Base-by-base conservation (phyloP, 2,888 invertebrate genomes). In the Synanthedon formicaeformis region DNA sequence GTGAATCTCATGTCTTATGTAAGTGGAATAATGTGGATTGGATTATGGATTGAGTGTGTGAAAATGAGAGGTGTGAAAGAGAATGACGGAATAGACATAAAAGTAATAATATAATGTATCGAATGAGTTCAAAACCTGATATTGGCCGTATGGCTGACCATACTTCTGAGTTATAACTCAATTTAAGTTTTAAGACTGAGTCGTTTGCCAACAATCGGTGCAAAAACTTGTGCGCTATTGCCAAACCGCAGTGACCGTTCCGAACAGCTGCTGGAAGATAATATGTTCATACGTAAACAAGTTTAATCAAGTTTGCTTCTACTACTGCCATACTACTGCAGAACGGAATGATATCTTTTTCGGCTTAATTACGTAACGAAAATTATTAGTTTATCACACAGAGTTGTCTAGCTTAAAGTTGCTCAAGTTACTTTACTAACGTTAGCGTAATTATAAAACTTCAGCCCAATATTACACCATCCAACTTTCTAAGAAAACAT, bases 171-270 rank as follows among this genome's bases (percentile, higher is more conserved):
- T 45, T 12, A 45, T 14, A 45, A 45, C 45, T 45, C 45, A 45
- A 45, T 45, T 45, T 45, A n/a, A 45, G 45, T 45, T 45, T 45
- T 45, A 45, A 45, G 45, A 45, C 45, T 8, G 45, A 45, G 45
- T 45, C 45, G 45, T 54, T 53, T 60, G 62, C 60, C 62, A 62
- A 62, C 55, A 60, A 56, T 57, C 56, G 56, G 56, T 53, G 60
- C 62, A 60, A 60, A 62, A 62, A 62, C 56, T 48, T 61, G 55
- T 61, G 50, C 27, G 34, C 50, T 52, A 18, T 53, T 63, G 60
- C 61, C 63, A 60, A 63, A 56, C 63, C 62, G 48, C 62, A 57
- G 41, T 55, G 14, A 56, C 59, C 59, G 56, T 58, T 54, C 48
- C 51, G 14, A 50, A 49, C 63, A 62, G 60, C 61, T 61, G 63